phyloP scores from a whole-genome alignment of 2,797 vertebrate species.

The Steatocranus sp. region DNA sequence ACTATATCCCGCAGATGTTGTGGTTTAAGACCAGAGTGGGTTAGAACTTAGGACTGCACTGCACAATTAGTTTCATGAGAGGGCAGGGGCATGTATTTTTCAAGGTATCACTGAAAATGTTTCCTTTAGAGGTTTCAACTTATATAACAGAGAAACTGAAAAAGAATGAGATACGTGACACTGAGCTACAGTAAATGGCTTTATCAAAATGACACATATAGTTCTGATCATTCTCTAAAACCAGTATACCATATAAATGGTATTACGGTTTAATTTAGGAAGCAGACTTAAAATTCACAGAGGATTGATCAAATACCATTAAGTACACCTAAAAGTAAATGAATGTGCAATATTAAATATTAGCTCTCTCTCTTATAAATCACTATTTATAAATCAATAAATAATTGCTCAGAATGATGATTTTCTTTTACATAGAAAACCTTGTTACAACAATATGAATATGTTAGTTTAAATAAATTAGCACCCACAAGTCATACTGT shows the following conservation, averaged over 20 bases:
- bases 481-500: neutral
- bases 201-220: constrained; percentile 4
- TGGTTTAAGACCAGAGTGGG: constrained; percentile 17
- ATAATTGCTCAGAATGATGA: neutral
- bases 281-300: neutral
- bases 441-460: neutral
- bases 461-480: neutral
- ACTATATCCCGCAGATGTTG: neutral
- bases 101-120: neutral
- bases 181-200: neutral
- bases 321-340: neutral
- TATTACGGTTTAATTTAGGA: neutral
- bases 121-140: neutral
- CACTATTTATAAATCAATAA: neutral
- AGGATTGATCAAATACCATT: neutral
- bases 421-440: neutral
- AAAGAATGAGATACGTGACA: neutral
- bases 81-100: neutral
- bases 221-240: constrained; percentile 36
- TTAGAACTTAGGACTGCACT: neutral
- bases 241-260: constrained; percentile 9
- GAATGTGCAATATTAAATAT: neutral
- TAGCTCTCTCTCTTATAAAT: neutral
- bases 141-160: neutral
- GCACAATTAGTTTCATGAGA: constrained; percentile 2